Base-by-base conservation (phyloP, 2,888 invertebrate genomes). In the Ypsolopha scabrella region DNA sequence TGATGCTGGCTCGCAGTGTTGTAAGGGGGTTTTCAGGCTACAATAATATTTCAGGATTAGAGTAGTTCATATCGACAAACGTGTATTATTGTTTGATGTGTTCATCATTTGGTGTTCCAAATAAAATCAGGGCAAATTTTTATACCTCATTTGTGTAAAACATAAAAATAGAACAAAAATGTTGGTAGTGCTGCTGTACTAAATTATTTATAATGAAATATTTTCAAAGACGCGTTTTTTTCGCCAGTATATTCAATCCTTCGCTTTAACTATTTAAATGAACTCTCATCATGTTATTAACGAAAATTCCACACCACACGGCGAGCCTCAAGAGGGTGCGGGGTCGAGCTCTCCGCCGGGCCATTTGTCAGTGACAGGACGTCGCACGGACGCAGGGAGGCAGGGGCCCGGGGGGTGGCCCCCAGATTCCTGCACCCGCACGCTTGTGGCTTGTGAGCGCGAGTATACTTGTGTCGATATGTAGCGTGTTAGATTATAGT, bases 311-410 rank as follows among this genome's bases (percentile, higher is more conserved):
- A 24, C 14, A 52, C 52, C 36, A 52, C 46, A 53, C 48, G 46
- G 47, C 54, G 53, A 53, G 54, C 43, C 64, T 69, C 60, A 64
- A 74, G 77, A 76, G 83, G 82, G 83, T 79, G 80, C 62, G 71
- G 77, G 80, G 81, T 81, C 79, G 79, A 72, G 73, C 70, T 75
- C 78, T 80, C 77, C 82, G 80, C 73, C 81, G 76, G 77, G 80
- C 83, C 83, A 85, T 85, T 85, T 85, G 85, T 85, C 85, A 83
- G 82, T 82, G 83, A 80, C 82, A 83, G 83, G 80, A 78, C 82
- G 78, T 76, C 78, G 75, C 72, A 66, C 63, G 65, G 65, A 55
- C 57, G 57, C 60, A 54, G 54, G 55, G 52, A 51, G 44, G 50
- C 50, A 58, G 58, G 61, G 59, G 53, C 54, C 52, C 48, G 37